Base-by-base conservation (phyloP, 1,140 invertebrate species). In the Lysiphlebus fabarum region DNA sequence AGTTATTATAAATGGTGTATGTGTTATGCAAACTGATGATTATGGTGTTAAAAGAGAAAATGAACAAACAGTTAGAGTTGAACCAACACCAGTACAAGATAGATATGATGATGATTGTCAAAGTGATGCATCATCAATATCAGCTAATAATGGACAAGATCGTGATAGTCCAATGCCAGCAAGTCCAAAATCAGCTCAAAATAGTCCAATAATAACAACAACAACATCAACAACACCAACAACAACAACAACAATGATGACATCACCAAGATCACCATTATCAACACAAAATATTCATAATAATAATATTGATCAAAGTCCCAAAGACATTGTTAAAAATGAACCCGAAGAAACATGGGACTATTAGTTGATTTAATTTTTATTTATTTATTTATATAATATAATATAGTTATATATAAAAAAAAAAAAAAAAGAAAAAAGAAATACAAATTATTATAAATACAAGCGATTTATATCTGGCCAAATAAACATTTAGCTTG, bases 1-100 rank as follows among this genome's bases (percentile, higher is more conserved):
- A 73, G 88, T 92, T 1, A 92, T 94, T 61, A 95, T 94, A 62
- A 95, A 95, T 68, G 92, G 92, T 5, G 92, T 95, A 12, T 95
- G 92, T 71, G 91, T 95, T 1, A 92, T 93, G 88, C 88, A 91
- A 62, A 86, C 85, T 37, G 87, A 88, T 64, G 87, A 89, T 69
- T 88, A 87, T 68, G 82, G 82, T 0, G 77, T 86, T 6, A 78
- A 82, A 61, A 76, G 85, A 12, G 83, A 84, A 54, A 71, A 83
- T 7, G 86, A 87, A 69, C 85, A 88, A 69, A 89, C 87, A 0
- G 82, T 90, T 44, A 80, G 86, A 26, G 84, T 90, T 41, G 88
- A 90, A 73, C 87, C 87, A 1, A 86, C 86, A 3, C 84, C 86
- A 0, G 87, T 86, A 2, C 73, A 81, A 53, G 84, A 85, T 58